Base-by-base conservation (phyloP, 2,797 vertebrate species). In the Neopelma chrysocephalum region DNA sequence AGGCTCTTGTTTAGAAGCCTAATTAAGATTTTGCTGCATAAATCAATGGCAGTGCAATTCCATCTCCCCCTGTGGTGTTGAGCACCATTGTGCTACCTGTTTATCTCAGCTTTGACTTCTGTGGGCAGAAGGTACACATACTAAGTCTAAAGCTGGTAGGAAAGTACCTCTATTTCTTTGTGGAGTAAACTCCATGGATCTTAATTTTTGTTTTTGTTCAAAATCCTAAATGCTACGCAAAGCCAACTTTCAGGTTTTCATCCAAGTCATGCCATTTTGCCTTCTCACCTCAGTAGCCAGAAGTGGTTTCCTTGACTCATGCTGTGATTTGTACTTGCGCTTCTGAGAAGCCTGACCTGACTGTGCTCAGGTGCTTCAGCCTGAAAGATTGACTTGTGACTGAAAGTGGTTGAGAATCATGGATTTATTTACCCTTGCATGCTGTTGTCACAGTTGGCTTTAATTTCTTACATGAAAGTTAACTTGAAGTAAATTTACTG, bases 391-490 rank as follows among this genome's bases (percentile, higher is more conserved):
- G 83, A 93, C 79, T 42, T 2, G 8, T 89, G 81, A 48, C 64
- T 82, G 69, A 66, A 90, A 80, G 81, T 82, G 50, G 23, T 50
- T 82, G 56, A 85, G 50, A 91, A 75, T 61, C 51, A 12, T 80
- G 38, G 82, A 26, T 75, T 82, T 89, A 23, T 93, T 92, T 82
- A 62, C 47, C 51, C 5, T 71, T 25, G 75, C 45, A 34, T 80
- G 62, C 38, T 0, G 2, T 54, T 93, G 64, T 71, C 65, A 57
- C 58, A 29, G 53, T 31, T 83, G n/a, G 21, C 42, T 75, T 85
- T 78, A 75, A 86, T 91, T 86, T 87, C 69, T 78, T 77, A 25
- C 29, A 17, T 11, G 43, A 19, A 93, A 82, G 68, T 80, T 85
- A 53, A 56, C 75, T 58, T 81, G 71, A 75, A 82, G 29, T 71